Evolutionary conservation across 2,113 vertebrate species (phyloP), one percentile per base, ranked within the genome.

Genomic region (Myiozetetes cayanensis): DNA sequence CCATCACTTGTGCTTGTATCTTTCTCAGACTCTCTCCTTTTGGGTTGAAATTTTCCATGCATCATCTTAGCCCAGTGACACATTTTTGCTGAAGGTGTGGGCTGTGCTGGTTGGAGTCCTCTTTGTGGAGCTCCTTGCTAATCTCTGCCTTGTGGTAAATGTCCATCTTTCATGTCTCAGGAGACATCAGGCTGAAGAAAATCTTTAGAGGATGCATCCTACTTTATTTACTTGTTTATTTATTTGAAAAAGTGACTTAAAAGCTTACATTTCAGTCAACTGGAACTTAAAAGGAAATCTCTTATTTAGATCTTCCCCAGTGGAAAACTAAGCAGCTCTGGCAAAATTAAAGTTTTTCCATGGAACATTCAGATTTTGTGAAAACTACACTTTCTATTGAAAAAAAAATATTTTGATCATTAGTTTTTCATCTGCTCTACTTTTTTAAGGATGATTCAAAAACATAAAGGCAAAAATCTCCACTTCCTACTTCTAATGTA

Each of bases 231-330:
- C 62, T 93, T 91, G 75, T 91, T 88, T 86, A 41, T 93, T 93
- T 90, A 70, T 90, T 96, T 95, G 73, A 68, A 92, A 94, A 96
- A 92, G 10, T 80, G 65, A 56, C 83, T 90, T 86, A 65, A 84
- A 92, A 81, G 50, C 86, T 95, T 97, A 41, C 65, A 68, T 95
- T 93, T 90, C 76, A 71, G 41, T 84, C 92, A 84, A 95, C 79
- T 86, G 87, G 67, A 94, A 90, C 95, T 94, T 96, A 88, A 96
- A 97, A 96, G 83, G 72, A 92, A 96, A 95, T 87, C 44, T 92
- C 90, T 94, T 90, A 68, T 93, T 95, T 87, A 92, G 83, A 86
- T 94, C 68, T 86, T 55, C 44, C 90, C 79, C 56, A 78, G 82
- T 89, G 92, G 92, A 95, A 93, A 96, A 83, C 47, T 71, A 73